phyloP scores from a whole-genome alignment of 2,113 vertebrate genomes.

The Xenopus borealis region DNA sequence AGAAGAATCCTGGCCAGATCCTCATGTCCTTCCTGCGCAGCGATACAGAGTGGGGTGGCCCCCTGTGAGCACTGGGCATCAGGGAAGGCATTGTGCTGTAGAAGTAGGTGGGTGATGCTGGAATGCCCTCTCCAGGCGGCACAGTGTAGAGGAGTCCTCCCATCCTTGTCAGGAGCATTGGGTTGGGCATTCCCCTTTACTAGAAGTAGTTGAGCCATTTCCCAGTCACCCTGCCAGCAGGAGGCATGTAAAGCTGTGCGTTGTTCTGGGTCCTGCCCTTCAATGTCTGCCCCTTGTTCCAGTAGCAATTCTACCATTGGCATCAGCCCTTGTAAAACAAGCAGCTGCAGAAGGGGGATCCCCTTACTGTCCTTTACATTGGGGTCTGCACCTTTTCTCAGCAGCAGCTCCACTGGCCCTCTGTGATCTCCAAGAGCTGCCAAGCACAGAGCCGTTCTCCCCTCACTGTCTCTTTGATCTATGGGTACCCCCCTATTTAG shows the following conservation, averaged over 20 bases:
- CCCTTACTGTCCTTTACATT: constrained; percentile 70
- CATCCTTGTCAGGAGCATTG: constrained; percentile 66
- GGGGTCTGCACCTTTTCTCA: constrained; percentile 67
- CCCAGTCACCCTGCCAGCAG: constrained; percentile 68
- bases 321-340: constrained; percentile 64
- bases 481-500: constrained; percentile 67
- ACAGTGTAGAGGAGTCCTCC: constrained; percentile 69
- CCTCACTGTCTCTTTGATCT: constrained; percentile 67
- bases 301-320: constrained; percentile 66
- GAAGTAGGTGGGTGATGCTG: constrained; percentile 56
- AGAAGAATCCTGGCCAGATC: constrained; percentile 67
- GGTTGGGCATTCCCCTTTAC: constrained; percentile 62
- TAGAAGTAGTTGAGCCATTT: constrained; percentile 62
- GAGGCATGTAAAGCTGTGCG: constrained; percentile 72
- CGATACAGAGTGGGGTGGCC: constrained; percentile 71
- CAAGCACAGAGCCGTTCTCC: constrained; percentile 66
- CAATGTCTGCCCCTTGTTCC: constrained; percentile 67
- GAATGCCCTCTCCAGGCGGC: constrained; percentile 71
- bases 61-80: constrained; percentile 66
- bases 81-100: constrained; percentile 55
- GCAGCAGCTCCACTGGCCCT: constrained; percentile 65
- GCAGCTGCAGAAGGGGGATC: constrained; percentile 71
- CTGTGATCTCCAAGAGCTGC: constrained; percentile 64
- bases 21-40: constrained; percentile 69
- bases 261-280: constrained; percentile 69